Base-by-base conservation (phyloP, 2,797 vertebrate species). In the Dipus sagitta region DNA sequence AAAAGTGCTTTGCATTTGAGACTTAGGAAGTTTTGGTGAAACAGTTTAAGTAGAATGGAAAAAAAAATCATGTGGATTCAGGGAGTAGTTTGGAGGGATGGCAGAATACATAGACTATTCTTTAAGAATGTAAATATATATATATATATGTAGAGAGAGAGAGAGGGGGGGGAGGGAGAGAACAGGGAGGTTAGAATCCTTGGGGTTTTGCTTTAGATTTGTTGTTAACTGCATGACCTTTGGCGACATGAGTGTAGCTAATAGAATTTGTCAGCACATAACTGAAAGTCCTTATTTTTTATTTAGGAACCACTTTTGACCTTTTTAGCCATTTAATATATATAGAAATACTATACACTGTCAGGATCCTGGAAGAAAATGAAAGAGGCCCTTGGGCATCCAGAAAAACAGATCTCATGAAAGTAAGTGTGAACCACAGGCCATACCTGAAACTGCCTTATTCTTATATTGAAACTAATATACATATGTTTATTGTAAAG, bases 271-370 rank as follows among this genome's bases (percentile, higher is more conserved):
- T 93, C 72, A 88, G 58, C 60, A 68, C 4, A 1, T 92, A 91
- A 84, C 72, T 68, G 68, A 64, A 86, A 65, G 38, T 34, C 64
- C 32, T 72, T 54, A 23, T 58, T 91, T 96, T 91, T 76, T 58
- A 68, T 60, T 92, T 91, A 58, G 18, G 12, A 88, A 64, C 38
- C 79, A 86, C 47, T 79, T 88, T 91, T 95, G 89, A 92, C 83
- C 28, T 93, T 93, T 88, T 47, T 60, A 58, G 60, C 86, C 62
- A 30, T 86, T 67, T 81, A 85, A 32, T 71, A 23, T 74, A 1
- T 74, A 52, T 54, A 64, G n/a, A 86, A 75, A 58, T 76, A 38
- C 17, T 30, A 52, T 5, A 52, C 23, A 15, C 17, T 24, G 21
- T 79, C 9, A 5, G 30, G 68, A 80, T 77, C 71, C 54, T 83